Conservation (phyloP, 2,113 vertebrate species). For the Mormyrus lacerda region DNA sequence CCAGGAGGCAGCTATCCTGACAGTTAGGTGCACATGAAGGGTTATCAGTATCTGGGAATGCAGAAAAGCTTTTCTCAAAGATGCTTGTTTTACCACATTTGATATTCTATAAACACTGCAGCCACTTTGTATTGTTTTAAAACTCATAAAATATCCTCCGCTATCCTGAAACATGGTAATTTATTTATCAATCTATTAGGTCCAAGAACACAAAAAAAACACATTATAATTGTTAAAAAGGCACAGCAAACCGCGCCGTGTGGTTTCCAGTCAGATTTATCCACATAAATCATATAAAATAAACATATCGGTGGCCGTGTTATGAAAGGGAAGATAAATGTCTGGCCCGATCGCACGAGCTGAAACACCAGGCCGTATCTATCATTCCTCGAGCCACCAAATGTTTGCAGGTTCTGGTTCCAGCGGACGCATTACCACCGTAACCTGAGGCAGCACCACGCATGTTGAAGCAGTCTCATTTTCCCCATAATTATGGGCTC, state of each 20-base stretch:
- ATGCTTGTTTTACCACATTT: not conserved
- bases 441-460: not conserved
- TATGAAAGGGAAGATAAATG: slow-evolving; percentile 11
- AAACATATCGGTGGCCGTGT: not conserved
- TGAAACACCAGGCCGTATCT: not conserved
- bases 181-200: slow-evolving; percentile 13
- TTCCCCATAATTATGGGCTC: not conserved
- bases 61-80: not conserved
- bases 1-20: slow-evolving; percentile 5
- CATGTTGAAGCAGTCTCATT: not conserved
- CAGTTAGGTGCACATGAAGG: not conserved
- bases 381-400: not conserved
- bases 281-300: slow-evolving; percentile 13
- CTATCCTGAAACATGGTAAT: slow-evolving; percentile 2
- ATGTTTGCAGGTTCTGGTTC: not conserved
- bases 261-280: not conserved
- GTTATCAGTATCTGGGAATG: not conserved
- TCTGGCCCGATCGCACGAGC: not conserved
- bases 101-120: not conserved
- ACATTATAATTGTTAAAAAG: slow-evolving; percentile 9
- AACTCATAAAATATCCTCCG: not conserved
- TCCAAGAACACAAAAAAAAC: not conserved
- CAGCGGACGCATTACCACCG: not conserved
- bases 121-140: not conserved
- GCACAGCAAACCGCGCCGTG: not conserved